Evolutionary conservation across 2,888 invertebrate genomes (phyloP), one percentile per base, ranked within the genome.

Genomic region (Odontothrips loti): DNA sequence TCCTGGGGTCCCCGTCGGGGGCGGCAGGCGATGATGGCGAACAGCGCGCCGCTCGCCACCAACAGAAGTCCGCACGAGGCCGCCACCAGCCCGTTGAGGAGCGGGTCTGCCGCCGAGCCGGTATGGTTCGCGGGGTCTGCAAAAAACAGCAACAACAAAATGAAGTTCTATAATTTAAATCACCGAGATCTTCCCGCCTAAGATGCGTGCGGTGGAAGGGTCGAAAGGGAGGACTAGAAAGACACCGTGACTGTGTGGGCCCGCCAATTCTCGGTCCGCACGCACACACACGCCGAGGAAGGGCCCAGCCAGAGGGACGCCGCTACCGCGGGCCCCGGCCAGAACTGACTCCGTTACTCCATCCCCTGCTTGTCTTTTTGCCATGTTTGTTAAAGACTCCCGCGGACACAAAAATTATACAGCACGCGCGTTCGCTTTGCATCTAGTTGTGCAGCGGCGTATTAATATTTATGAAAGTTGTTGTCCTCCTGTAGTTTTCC

Each of bases 401-500:
- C 68, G 68, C 68, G 68, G 68, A 75, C 68, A 27, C 68, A 75
- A 75, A 75, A 23, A 75, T 75, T 75, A 75, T 75, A 27, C 68
- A 75, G 68, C 68, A 75, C 23, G 68, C 68, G 68, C 68, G 68
- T 75, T 27, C 68, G 68, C 68, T 75, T 75, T 75, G 68, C 68
- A 75, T 75, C 68, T 75, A 75, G 68, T 75, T 75, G 9, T 23
- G 68, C 68, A 27, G 68, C 68, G 27, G 68, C 27, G 68, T 75
- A 27, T 75, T 75, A 75, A 75, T 75, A 75, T 75, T 75, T 75
- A 75, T 75, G 68, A 75, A 75, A 75, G 68, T 75, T 75, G 68
- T 27, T 75, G 68, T 75, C 68, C 68, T 27, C 68, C 68, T 75
- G 27, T 75, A 75, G 68, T 75, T 75, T 75, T 75, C 68, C 23